A percentile compares a stretch with the other conserved stretches of the same genome.
These are phyloP conservation scores for Tachyglossus aculeatus DNA, from an alignment of 2,797 vertebrate species.

Conservation along the genomic window DNA sequence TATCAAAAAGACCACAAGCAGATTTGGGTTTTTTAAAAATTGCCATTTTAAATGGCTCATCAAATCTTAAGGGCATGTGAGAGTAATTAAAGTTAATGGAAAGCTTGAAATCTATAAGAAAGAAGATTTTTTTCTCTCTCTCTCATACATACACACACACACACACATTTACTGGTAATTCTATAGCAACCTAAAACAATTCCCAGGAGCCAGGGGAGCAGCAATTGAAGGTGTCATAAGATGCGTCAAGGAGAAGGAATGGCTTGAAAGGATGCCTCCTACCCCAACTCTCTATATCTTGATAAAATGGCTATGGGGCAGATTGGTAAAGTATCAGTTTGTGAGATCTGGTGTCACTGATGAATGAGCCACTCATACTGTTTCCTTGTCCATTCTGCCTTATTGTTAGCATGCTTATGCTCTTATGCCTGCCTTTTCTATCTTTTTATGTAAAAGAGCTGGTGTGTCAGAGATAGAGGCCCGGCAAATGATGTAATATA, in stretches of 20 bases:
- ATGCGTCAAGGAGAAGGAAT: conserved; percentile 6
- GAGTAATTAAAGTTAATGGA: conserved; percentile 12
- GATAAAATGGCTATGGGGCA: neutral
- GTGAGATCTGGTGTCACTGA: neutral
- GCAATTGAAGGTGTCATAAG: neutral
- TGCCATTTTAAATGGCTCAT: neutral
- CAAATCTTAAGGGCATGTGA: neutral
- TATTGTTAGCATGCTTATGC: conserved; percentile 27
- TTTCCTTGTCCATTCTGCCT: neutral
- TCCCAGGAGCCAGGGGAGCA: neutral
- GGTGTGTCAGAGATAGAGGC: conserved; percentile 25
- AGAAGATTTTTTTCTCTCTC: too few relatives aligned
- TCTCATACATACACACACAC: too few relatives aligned
- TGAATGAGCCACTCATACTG: neutral
- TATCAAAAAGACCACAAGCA: too few relatives aligned
- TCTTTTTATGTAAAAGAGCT: conserved; percentile 23
- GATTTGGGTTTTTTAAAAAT: neutral
- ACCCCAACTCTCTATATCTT: too few relatives aligned
- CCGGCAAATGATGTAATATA: conserved; percentile 27
- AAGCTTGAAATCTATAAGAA: neutral
- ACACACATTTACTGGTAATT: too few relatives aligned
- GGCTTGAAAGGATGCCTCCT: neutral
- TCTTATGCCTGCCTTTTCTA: neutral
- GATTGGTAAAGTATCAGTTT: neutral
- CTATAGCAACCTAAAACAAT: neutral